Base-by-base conservation (phyloP, 1,140 invertebrate species). In the Macrosteles quadrilineatus region DNA sequence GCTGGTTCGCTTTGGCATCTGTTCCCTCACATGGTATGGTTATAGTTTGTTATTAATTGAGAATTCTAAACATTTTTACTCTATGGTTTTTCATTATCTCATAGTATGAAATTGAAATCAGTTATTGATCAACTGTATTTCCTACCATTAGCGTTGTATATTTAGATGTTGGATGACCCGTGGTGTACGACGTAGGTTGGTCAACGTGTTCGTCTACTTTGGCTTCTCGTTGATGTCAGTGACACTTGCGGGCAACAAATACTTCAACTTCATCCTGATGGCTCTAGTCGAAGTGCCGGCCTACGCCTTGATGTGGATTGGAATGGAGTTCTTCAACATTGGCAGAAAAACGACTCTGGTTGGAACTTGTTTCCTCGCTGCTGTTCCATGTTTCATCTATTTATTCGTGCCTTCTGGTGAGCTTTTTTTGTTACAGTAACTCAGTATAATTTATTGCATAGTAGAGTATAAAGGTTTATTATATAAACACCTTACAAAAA, bases 181-280 rank as follows among this genome's bases (percentile, higher is more conserved):
- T 36, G 32, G 4, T 36, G 32, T 36, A 36, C 32, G 14, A 36
- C 32, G 23, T 30, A 59, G 55, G 55, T 59, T 59, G 55, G 55
- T 59, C 21, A 29, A 59, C 25, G 55, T 59, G 23, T 59, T 59
- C 23, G 25, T 59, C 6, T 92, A 87, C 74, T 92, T 91, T 75
- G 91, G 90, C 2, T 77, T 92, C 14, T 88, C 88, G 0, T 79
- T 91, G 21, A 91, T 90, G 75, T 74, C 75, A 17, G 71, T 75
- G 0, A 30, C 70, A n/a, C 69, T 77, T 3, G 76, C 73, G 0
- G 71, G 74, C 32, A 76, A 76, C 47, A 64, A 53, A 40, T 86
- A 84, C 72, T 36, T 86, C 6, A 86, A 85, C 71, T 86, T 86
- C 75, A 75, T 81, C 27, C 76, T 85, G 14, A 78, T 81, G 21